Base-by-base conservation (phyloP, 2,113 vertebrate genomes). In the Eulemur macaco region DNA sequence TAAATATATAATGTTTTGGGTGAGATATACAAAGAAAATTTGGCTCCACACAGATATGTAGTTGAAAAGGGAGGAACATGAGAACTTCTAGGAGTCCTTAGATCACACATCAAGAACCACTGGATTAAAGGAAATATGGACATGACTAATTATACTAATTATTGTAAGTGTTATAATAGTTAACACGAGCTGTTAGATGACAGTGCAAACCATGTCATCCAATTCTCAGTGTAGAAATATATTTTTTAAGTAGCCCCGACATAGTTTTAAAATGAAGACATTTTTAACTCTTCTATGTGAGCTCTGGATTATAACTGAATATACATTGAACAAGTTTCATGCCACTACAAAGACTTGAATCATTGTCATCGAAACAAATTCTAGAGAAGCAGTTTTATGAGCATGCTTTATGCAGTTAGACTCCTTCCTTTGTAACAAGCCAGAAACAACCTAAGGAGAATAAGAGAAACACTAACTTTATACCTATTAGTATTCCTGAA, bases 231-330 rank as follows among this genome's bases (percentile, higher is more conserved):
- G 31, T 15, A 69, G 13, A 84, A 47, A 45, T 71, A 1, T 56
- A 20, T 52, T 73, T 54, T 54, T 58, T 56, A 56, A 81, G 21
- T 87, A 76, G 18, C 8, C 5, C 34, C 73, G n/a, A 37, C 21
- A 11, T 64, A 86, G n/a, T 5, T 76, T 31, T 15, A 63, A 78
- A 92, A n/a, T 78, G n/a, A 92, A 94, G 52, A 85, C 13, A 60
- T 87, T 91, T 86, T 68, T 81, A 52, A 58, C 12, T 77, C 1
- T 84, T 15, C 34, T 37, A 23, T 63, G 1, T 58, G 34, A 6
- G 14, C 31, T 25, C 17, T 93, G 50, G 12, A 12, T 73, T 77
- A 29, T 29, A 69, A 80, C 20, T 56, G 14, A 37, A 81, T 88
- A 84, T 81, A 69, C 29, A 66, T 80, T 82, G 81, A 84, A 69